These are phyloP conservation scores for Ambastaia sidthimunki DNA, from an alignment of 2,797 vertebrate genomes.

Conservation along the genomic window DNA sequence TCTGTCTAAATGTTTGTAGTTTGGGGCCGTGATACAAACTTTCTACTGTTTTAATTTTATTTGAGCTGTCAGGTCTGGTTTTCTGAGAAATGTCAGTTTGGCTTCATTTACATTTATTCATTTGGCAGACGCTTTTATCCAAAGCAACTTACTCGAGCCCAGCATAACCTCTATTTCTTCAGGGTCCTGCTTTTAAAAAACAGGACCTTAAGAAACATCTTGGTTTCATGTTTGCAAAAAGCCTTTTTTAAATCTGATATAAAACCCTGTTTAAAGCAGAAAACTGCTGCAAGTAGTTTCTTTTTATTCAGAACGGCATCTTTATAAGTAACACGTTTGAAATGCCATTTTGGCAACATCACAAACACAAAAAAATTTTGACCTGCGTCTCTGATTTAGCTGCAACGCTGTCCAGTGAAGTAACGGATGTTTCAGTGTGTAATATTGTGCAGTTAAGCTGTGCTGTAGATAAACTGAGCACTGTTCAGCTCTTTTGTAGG, in stretches of 20 bases:
- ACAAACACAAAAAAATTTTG: background rate
- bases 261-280: background rate
- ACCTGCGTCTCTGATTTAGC: background rate
- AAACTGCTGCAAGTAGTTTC: background rate
- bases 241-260: background rate
- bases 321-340: background rate
- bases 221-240: slow-evolving; percentile 5
- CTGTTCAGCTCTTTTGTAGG: slow-evolving; percentile 53
- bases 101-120: no score
- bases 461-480: slow-evolving; percentile 27
- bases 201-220: background rate
- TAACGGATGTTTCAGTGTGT: slow-evolving; percentile 26
- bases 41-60: background rate
- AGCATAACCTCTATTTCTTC: no score
- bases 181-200: no score
- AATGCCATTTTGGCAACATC: background rate
- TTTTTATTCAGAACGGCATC: background rate
- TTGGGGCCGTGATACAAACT: background rate
- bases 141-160: background rate
- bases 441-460: slow-evolving; percentile 36
- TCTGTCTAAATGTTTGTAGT: background rate
- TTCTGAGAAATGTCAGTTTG: no score
- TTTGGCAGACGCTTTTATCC: no score
- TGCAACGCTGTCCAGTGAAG: slow-evolving; percentile 9
- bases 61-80: background rate